These are phyloP conservation scores for Alethe diademata DNA, from an alignment of 2,113 vertebrate species.

Conservation along the genomic window DNA sequence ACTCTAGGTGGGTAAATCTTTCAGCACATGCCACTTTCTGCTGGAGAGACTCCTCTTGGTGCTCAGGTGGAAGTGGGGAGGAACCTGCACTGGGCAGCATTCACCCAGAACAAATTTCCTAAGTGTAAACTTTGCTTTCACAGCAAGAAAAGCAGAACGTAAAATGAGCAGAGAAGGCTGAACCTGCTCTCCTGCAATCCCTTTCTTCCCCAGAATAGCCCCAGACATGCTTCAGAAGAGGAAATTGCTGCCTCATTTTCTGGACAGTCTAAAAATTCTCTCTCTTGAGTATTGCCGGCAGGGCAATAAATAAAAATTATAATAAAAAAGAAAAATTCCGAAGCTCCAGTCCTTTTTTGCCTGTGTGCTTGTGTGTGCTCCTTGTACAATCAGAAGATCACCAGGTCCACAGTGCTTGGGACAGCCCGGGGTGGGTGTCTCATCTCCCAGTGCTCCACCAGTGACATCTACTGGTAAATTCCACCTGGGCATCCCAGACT, in stretches of 20 bases:
- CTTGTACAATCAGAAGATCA: background rate
- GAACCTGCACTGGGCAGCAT: rapidly evolving
- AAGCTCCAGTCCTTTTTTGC: background rate
- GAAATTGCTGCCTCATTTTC: background rate
- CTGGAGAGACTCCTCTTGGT: background rate
- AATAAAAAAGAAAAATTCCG: background rate
- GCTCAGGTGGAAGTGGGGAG: background rate
- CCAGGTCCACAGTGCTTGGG: background rate
- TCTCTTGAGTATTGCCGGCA: background rate
- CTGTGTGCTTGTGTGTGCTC: background rate
- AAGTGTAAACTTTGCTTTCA: background rate
- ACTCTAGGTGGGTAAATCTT: background rate
- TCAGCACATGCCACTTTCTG: background rate
- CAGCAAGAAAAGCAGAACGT: background rate
- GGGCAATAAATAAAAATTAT: background rate
- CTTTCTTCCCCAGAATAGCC: background rate
- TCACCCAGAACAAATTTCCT: background rate
- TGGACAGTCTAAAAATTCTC: background rate
- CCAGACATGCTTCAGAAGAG: background rate
- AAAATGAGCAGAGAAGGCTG: background rate
- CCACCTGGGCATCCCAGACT: background rate
- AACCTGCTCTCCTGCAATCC: background rate
- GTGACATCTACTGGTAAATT: conserved; percentile 45
- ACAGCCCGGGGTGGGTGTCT: rapidly evolving
- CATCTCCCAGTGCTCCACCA: conserved; percentile 13